A percentile compares a stretch with the other conserved stretches of the same genome.
Conservation (phyloP, 1,140 invertebrate genomes). For the Macrosteles quadrilineatus region DNA sequence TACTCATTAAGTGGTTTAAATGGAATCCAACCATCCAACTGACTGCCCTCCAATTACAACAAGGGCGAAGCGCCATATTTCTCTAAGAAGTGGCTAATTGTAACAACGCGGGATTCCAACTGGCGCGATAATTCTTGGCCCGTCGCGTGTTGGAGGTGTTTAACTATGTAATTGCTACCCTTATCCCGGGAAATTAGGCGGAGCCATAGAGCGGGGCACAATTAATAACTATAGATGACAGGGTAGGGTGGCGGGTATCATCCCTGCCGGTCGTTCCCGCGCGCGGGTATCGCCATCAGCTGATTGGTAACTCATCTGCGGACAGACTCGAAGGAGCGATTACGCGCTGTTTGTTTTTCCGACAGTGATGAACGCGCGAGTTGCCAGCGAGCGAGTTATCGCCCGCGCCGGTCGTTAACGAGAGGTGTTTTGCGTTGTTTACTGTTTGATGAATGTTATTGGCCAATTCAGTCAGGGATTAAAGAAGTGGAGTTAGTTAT, state of each 20-base stretch:
- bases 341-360: conserved; percentile 8
- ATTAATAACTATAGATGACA: not conserved
- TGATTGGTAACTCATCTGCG: conserved; percentile 10
- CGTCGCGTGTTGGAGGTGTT: not conserved
- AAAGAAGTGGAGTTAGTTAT: conserved; percentile 9
- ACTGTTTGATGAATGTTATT: conserved; percentile 5
- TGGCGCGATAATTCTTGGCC: conserved; percentile 1
- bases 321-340: conserved; percentile 7
- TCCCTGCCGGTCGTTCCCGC: too few species aligned
- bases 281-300: not conserved
- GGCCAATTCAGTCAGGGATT: not conserved
- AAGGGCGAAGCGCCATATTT: too few species aligned
- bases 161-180: conserved; percentile 11
- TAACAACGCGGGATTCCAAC: not conserved
- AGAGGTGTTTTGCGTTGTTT: conserved; percentile 2
- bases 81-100: too few species aligned
- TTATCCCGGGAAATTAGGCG: not conserved
- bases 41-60: too few species aligned
- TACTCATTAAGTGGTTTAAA: too few species aligned
- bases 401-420: not conserved
- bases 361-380: not conserved
- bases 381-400: not conserved
- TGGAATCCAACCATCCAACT: too few species aligned
- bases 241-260: not conserved
- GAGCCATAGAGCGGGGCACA: not conserved